phyloP scores from a whole-genome alignment of 2,888 invertebrate genomes.

The Rotaria socialis region DNA sequence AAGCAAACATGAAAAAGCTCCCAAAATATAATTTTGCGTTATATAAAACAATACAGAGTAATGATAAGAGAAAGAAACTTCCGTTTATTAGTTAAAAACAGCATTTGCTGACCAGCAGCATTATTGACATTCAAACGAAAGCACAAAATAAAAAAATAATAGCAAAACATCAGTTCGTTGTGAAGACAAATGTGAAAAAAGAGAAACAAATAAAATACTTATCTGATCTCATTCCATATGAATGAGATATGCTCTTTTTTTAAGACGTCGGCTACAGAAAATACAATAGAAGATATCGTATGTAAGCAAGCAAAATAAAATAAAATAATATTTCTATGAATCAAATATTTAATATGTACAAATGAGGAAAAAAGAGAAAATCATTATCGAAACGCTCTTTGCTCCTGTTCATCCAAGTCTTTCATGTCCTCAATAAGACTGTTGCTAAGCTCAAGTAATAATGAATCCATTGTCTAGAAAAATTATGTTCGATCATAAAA shows the following conservation, averaged over 20 bases:
- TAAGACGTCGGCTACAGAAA: background rate
- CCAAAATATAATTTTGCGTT: background rate
- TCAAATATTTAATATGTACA: too few species aligned
- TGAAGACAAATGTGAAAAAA: background rate
- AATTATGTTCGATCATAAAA: background rate
- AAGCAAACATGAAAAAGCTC: background rate
- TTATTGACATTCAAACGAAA: background rate
- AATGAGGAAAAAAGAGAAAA: too few species aligned
- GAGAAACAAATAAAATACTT: background rate
- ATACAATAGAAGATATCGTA: too few species aligned
- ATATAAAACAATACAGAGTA: background rate
- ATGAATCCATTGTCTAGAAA: slow-evolving; percentile 38
- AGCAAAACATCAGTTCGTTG: background rate
- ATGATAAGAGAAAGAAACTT: background rate
- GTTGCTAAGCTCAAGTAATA: slow-evolving; percentile 36
- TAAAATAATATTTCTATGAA: too few species aligned
- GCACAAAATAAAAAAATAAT: background rate
- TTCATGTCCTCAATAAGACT: slow-evolving; percentile 44
- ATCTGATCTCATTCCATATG: background rate
- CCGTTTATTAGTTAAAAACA: background rate
- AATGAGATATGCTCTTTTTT: background rate
- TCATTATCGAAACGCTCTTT: background rate
- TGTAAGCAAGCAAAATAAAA: too few species aligned
- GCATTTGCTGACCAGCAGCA: background rate
- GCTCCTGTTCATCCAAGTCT: slow-evolving; percentile 37